phyloP scores from a whole-genome alignment of 2,888 invertebrate species.

The Diarsia mendica region DNA sequence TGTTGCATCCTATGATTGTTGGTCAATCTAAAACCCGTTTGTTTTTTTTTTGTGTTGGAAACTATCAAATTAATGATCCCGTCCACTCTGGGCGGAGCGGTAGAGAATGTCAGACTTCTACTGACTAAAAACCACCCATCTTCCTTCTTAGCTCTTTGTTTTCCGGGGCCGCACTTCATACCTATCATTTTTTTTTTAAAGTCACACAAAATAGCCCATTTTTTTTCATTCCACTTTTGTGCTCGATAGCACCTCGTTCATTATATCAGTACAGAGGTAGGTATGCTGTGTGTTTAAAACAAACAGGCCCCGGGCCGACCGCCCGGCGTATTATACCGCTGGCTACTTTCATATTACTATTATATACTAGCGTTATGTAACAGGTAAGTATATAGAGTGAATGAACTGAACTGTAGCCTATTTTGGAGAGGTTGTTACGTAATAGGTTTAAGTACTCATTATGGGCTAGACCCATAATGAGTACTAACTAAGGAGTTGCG shows the following conservation, averaged over 20 bases:
- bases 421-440: neutral
- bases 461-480: neutral
- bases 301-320: conserved; percentile 70
- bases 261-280: conserved; percentile 64
- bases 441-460: neutral
- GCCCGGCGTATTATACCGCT: conserved; percentile 49
- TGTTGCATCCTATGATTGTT: no score
- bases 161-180: no score
- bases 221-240: conserved; percentile 10
- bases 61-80: no score
- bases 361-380: conserved; percentile 47
- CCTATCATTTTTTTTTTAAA: no score
- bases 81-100: no score
- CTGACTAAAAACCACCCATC: no score
- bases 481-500: no score
- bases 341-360: conserved; percentile 55
- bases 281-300: conserved; percentile 71
- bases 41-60: no score
- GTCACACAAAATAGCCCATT: neutral
- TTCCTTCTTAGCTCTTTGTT: no score
- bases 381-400: conserved; percentile 23
- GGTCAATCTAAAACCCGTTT: no score
- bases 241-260: conserved; percentile 62
- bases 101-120: no score
- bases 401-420: conserved; percentile 14